phyloP scores from a whole-genome alignment of 2,888 invertebrate genomes.

The Mythimna loreyi region DNA sequence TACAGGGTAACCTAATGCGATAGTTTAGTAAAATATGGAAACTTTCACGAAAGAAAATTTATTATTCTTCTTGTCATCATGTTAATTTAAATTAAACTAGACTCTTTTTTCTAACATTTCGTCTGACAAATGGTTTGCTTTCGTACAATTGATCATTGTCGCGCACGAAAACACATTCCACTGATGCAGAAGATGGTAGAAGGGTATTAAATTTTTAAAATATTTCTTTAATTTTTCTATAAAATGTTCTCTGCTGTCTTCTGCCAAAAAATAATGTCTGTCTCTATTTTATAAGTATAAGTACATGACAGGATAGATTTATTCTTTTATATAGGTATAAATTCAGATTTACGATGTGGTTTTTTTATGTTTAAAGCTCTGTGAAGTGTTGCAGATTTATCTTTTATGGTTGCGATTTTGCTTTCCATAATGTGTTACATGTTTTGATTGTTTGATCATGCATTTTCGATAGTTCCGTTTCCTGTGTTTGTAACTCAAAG shows the following conservation, averaged over 20 bases:
- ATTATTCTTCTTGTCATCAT: no score
- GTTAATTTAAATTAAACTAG: no score
- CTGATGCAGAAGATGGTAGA: slow-evolving; percentile 26
- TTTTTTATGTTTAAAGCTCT: slow-evolving; percentile 32
- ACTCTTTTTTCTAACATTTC: slow-evolving; percentile 27
- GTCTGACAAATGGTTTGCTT: slow-evolving; percentile 24
- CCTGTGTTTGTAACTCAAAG: slow-evolving; percentile 32
- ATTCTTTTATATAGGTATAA: background rate
- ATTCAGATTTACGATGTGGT: slow-evolving; percentile 26
- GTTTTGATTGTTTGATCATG: slow-evolving; percentile 36
- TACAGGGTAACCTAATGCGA: no score
- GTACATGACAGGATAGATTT: no score
- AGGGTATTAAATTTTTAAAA: slow-evolving; percentile 38
- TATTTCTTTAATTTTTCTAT: slow-evolving; percentile 27
- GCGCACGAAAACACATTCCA: slow-evolving; percentile 35
- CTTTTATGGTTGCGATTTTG: slow-evolving; percentile 33
- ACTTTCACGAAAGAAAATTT: no score
- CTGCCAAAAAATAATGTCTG: slow-evolving; percentile 28
- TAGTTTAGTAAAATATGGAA: no score
- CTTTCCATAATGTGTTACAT: slow-evolving; percentile 47
- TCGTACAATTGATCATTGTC: slow-evolving; percentile 28
- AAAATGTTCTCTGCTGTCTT: slow-evolving; percentile 31
- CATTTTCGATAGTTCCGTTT: slow-evolving; percentile 40
- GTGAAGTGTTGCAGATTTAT: slow-evolving; percentile 33
- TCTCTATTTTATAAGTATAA: no score